Conservation (phyloP, 2,113 vertebrate species). For the Myanophis thanlyinensis region DNA sequence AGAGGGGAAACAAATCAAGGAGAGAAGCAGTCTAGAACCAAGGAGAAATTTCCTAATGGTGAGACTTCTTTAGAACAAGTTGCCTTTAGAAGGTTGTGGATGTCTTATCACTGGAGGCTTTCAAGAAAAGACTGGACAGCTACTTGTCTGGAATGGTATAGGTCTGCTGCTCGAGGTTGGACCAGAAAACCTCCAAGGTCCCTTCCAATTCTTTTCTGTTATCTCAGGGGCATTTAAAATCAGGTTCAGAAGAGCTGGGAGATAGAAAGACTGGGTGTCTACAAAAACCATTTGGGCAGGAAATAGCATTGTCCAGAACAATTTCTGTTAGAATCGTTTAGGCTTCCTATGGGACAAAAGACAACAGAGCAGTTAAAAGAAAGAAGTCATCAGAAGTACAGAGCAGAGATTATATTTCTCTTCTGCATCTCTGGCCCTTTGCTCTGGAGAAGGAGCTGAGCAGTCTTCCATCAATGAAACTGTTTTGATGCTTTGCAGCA, state of each 20-base stretch:
- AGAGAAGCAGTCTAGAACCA: too few relatives aligned
- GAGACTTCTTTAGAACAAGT: too few relatives aligned
- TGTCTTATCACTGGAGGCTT: too few relatives aligned
- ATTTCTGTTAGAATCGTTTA: slow-evolving; percentile 1
- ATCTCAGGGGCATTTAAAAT: background rate
- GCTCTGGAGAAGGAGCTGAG: slow-evolving; percentile 21
- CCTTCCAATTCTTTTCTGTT: too few relatives aligned
- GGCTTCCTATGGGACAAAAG: background rate
- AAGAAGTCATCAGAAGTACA: background rate
- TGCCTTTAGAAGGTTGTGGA: too few relatives aligned
- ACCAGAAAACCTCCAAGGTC: too few relatives aligned
- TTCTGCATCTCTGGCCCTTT: background rate
- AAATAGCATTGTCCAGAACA: slow-evolving; percentile 33
- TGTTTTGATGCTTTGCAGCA: slow-evolving; percentile 19
- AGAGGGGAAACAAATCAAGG: too few relatives aligned
- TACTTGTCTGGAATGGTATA: too few relatives aligned
- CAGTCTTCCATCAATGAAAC: slow-evolving; percentile 29
- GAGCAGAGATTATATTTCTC: background rate
- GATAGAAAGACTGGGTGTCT: background rate
- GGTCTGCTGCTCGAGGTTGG: too few relatives aligned
- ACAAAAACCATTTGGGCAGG: background rate
- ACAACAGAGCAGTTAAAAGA: background rate
- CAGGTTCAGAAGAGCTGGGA: background rate
- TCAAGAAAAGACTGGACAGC: too few relatives aligned
- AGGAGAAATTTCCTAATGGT: too few relatives aligned